phyloP scores from a whole-genome alignment of 2,888 invertebrate species.

The Rhopalosiphum nymphaeae region DNA sequence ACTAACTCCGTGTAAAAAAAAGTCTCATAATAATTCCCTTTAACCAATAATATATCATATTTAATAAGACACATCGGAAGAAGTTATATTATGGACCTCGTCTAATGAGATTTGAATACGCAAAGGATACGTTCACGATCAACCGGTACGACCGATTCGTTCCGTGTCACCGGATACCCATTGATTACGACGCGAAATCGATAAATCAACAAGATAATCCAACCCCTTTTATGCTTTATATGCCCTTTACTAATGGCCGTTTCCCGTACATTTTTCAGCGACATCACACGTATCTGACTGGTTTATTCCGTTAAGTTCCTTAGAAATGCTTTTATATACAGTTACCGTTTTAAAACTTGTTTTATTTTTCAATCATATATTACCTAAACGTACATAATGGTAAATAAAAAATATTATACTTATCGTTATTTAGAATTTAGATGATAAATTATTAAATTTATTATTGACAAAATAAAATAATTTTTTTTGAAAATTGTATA shows the following conservation, averaged over 20 bases:
- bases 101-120: slow-evolving; percentile 64
- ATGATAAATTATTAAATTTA: not conserved
- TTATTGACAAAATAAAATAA: not conserved
- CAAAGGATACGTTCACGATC: not conserved
- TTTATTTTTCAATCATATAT: slow-evolving; percentile 16
- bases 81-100: slow-evolving; percentile 22
- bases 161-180: slow-evolving; percentile 61
- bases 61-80: slow-evolving; percentile 12
- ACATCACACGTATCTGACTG: slow-evolving; percentile 34
- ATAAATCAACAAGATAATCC: slow-evolving; percentile 58
- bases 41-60: not conserved
- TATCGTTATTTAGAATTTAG: not conserved
- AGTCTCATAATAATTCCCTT: slow-evolving; percentile 8
- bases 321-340: not conserved
- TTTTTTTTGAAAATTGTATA: not conserved
- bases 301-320: slow-evolving; percentile 58
- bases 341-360: slow-evolving; percentile 46
- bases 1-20: slow-evolving; percentile 35
- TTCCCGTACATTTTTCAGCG: slow-evolving; percentile 9
- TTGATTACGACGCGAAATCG: slow-evolving; percentile 49
- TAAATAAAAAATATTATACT: not conserved
- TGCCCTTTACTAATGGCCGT: slow-evolving; percentile 16
- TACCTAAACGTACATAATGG: not conserved
- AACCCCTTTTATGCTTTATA: slow-evolving; percentile 49
- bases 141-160: slow-evolving; percentile 58